A percentile compares a stretch with the other conserved stretches of the same genome.
Conservation (phyloP, 2,113 vertebrate species). For the Podilymbus podiceps region DNA sequence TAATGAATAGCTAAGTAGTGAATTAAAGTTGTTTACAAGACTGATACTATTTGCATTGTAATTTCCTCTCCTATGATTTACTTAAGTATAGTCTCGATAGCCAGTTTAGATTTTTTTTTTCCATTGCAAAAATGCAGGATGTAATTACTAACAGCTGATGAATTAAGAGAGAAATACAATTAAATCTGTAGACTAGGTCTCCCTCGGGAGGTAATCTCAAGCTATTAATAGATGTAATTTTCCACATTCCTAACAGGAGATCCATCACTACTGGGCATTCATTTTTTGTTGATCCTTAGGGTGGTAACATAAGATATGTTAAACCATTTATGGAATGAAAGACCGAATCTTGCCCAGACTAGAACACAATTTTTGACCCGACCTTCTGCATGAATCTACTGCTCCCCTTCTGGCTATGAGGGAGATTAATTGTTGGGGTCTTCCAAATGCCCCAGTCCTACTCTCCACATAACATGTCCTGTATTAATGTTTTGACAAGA, state of each 20-base stretch:
- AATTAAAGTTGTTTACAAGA: conserved; percentile 41
- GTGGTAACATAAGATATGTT: background rate
- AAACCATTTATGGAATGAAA: background rate
- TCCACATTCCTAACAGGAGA: background rate
- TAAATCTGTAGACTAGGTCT: background rate
- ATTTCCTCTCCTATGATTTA: conserved; percentile 5
- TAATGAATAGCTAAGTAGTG: background rate
- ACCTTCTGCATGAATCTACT: background rate
- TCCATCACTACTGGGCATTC: background rate
- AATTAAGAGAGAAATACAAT: conserved; percentile 30
- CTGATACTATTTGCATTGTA: background rate
- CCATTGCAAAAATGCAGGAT: background rate
- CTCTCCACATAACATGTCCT: background rate
- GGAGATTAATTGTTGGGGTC: background rate
- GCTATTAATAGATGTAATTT: conserved; percentile 16
- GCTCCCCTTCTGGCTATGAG: background rate
- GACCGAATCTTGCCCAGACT: background rate
- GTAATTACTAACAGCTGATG: conserved; percentile 37
- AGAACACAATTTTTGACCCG: background rate
- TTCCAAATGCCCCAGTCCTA: background rate
- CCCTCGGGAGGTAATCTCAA: background rate
- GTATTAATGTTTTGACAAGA: background rate
- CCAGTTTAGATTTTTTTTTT: background rate
- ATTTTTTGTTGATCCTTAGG: background rate
- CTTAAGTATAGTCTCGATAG: background rate